phyloP scores from a whole-genome alignment of 2,888 invertebrate genomes.

The Miltochrista miniata region DNA sequence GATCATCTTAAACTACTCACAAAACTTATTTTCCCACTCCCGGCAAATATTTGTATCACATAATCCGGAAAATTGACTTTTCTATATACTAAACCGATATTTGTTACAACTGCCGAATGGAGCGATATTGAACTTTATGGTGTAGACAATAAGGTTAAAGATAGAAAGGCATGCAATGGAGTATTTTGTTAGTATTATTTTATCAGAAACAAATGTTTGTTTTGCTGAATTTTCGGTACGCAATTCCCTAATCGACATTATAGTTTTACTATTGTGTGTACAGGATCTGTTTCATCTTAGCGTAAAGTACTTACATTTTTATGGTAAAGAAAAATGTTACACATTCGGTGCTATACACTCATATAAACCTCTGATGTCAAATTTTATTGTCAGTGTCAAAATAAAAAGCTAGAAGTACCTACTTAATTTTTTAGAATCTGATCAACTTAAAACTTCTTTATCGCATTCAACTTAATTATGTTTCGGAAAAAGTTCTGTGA shows the following conservation, averaged over 20 bases:
- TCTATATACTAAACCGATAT: conserved; percentile 20
- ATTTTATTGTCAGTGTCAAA: too few relatives aligned
- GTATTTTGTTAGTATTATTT: not conserved
- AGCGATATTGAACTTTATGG: not conserved
- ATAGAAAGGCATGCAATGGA: not conserved
- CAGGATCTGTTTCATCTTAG: too few relatives aligned
- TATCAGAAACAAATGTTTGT: not conserved
- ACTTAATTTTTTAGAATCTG: too few relatives aligned
- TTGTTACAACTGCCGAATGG: not conserved
- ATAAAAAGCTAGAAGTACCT: too few relatives aligned
- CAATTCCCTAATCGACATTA: not conserved
- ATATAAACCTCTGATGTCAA: too few relatives aligned
- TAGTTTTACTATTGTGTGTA: too few relatives aligned
- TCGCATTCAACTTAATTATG: too few relatives aligned
- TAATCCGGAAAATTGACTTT: conserved; percentile 32
- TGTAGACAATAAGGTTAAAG: not conserved
- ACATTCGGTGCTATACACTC: too few relatives aligned
- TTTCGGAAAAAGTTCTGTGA: too few relatives aligned
- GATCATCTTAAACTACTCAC: not conserved
- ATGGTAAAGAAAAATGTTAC: too few relatives aligned
- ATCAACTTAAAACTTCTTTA: too few relatives aligned
- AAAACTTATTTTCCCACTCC: not conserved
- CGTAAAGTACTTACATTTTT: too few relatives aligned
- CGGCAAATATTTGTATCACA: conserved; percentile 19
- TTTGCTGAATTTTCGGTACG: not conserved